A percentile compares a stretch with the other conserved stretches of the same genome.
Evolutionary conservation across 2,113 vertebrate species (phyloP).

Genomic region (Percina caprodes): DNA sequence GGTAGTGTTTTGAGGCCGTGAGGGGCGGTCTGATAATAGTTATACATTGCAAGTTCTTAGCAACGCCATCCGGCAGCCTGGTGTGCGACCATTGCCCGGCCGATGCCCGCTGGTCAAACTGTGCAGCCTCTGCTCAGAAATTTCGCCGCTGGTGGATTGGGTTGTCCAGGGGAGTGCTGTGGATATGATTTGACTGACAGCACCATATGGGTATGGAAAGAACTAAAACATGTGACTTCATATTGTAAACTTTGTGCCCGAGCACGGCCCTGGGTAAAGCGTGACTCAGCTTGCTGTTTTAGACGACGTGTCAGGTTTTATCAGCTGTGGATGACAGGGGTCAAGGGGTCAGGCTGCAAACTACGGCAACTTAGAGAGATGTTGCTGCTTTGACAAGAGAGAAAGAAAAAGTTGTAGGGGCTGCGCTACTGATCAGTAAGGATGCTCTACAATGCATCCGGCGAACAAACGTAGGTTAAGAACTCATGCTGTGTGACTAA

Average conservation of each 20-base stretch:
- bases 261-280: conserved; percentile 9
- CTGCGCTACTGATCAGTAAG: not conserved
- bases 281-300: conserved; percentile 12
- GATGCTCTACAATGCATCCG: conserved; percentile 29
- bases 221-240: conserved; percentile 41
- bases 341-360: conserved; percentile 38
- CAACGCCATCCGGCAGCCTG: too few species aligned
- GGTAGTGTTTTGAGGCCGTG: too few species aligned
- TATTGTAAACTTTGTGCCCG: conserved; percentile 12
- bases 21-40: too few species aligned
- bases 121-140: too few species aligned
- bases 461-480: conserved; percentile 53
- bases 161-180: not conserved
- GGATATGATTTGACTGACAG: conserved; percentile 58
- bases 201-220: conserved; percentile 54
- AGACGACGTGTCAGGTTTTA: conserved; percentile 63
- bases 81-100: too few species aligned
- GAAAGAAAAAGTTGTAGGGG: not conserved
- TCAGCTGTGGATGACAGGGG: conserved; percentile 63
- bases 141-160: not conserved
- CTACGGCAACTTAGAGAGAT: conserved; percentile 14
- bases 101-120: too few species aligned
- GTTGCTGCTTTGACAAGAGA: conserved; percentile 25
- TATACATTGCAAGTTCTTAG: too few species aligned
- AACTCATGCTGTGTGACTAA: conserved; percentile 53